These are phyloP conservation scores for Spilosoma lubricipeda DNA, from an alignment of 2,888 invertebrate species.

Conservation along the genomic window DNA sequence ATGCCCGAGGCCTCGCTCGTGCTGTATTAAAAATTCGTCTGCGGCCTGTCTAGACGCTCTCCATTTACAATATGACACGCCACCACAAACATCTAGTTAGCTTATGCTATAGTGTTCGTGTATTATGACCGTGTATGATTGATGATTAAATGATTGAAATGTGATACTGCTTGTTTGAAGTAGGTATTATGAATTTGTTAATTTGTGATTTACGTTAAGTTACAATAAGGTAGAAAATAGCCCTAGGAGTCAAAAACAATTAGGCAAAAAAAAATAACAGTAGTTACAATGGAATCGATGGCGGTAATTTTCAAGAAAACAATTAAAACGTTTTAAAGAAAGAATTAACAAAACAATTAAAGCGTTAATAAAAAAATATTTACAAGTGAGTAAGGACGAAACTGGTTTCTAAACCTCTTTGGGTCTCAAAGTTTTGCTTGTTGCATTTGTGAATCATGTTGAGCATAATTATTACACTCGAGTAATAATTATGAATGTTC, in stretches of 20 bases:
- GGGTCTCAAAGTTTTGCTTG: slow-evolving; percentile 3
- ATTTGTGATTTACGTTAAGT: background rate
- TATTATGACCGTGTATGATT: slow-evolving; percentile 29
- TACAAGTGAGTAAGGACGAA: background rate
- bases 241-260: background rate
- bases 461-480: too few relatives aligned
- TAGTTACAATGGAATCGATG: background rate
- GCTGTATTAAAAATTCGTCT: slow-evolving; percentile 79
- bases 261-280: background rate
- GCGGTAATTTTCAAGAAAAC: background rate
- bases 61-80: slow-evolving; percentile 70
- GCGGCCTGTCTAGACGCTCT: slow-evolving; percentile 78
- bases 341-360: background rate
- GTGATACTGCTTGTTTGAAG: background rate
- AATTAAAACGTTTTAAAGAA: background rate
- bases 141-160: slow-evolving; percentile 25
- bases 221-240: background rate
- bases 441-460: too few relatives aligned
- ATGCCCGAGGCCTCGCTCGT: slow-evolving; percentile 44
- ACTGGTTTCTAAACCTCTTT: background rate
- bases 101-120: slow-evolving; percentile 45
- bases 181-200: background rate
- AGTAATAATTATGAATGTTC: background rate
- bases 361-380: background rate
- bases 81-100: slow-evolving; percentile 64